Evolutionary conservation across 1,140 invertebrate genomes (phyloP).

Genomic region (Meloidogyne hapla): DNA sequence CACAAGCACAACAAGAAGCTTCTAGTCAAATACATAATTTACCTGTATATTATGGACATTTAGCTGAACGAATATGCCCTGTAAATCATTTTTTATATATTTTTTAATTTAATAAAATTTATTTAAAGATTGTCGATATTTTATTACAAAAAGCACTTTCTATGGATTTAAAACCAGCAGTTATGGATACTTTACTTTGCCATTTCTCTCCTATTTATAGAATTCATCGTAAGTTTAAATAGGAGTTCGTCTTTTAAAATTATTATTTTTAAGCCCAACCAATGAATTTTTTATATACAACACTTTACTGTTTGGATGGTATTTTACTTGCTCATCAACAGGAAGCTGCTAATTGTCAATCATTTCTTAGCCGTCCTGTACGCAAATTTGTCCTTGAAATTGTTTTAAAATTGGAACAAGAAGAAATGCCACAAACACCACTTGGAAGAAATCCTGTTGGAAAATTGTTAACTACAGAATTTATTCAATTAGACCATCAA

Average conservation of each 20-base stretch:
- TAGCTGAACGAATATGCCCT: conserved; percentile 43
- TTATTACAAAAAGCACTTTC: conserved; percentile 47
- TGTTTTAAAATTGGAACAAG: conserved; percentile 37
- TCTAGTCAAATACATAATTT: conserved; percentile 21
- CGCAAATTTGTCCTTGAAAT: conserved; percentile 41
- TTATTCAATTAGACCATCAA: conserved; percentile 41
- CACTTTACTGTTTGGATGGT: conserved; percentile 36
- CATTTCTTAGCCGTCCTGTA: conserved; percentile 11
- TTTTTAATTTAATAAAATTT: conserved; percentile 15
- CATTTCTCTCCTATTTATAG: conserved; percentile 45
- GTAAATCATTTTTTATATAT: conserved; percentile 20
- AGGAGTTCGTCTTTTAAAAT: too few species aligned
- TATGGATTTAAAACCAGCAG: conserved; percentile 29
- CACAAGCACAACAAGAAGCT: conserved; percentile 13
- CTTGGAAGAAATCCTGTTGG: neutral
- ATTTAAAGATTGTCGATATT: conserved; percentile 40
- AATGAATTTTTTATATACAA: conserved; percentile 54
- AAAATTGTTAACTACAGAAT: conserved; percentile 40
- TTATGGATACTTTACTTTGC: conserved; percentile 32
- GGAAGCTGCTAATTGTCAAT: conserved; percentile 11
- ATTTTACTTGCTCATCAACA: conserved; percentile 2
- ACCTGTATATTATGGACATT: conserved; percentile 37
- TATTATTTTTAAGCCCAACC: conserved; percentile 43
- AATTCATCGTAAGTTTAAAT: conserved; percentile 45
- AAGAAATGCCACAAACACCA: conserved; percentile 15